A percentile compares a stretch with the other conserved stretches of the same genome.
phyloP scores from a whole-genome alignment of 2,888 invertebrate species.

The Elysia crispata region DNA sequence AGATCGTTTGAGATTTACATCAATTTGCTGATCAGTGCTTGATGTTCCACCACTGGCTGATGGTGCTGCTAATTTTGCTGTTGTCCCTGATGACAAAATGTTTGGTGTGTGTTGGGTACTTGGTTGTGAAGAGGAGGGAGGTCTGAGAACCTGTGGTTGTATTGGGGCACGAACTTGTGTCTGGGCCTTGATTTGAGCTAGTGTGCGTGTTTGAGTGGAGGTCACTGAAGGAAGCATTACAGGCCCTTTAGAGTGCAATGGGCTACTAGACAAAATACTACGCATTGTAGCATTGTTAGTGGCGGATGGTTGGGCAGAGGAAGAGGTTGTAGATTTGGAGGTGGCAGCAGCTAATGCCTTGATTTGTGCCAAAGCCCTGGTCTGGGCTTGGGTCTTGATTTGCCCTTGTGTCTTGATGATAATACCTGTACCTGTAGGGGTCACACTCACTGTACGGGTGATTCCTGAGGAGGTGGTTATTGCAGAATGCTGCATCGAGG shows the following conservation, averaged over 20 bases:
- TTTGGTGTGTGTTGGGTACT: slow-evolving; percentile 37
- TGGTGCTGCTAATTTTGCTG: background rate
- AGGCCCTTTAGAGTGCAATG: background rate
- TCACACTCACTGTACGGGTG: slow-evolving; percentile 45
- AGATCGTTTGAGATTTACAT: slow-evolving; percentile 92
- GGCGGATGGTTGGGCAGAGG: slow-evolving; percentile 45
- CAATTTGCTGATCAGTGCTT: background rate
- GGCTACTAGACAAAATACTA: slow-evolving; percentile 49
- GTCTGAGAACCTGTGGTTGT: slow-evolving; percentile 34
- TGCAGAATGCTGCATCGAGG: slow-evolving; percentile 3
- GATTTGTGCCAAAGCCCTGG: slow-evolving; percentile 68
- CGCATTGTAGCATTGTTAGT: slow-evolving; percentile 51
- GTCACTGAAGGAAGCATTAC: background rate
- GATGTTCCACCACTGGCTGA: background rate
- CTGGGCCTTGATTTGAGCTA: slow-evolving; percentile 75
- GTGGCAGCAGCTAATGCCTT: slow-evolving; percentile 61
- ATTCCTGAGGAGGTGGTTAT: slow-evolving; percentile 22
- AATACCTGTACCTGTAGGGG: slow-evolving; percentile 47
- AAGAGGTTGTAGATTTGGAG: slow-evolving; percentile 47
- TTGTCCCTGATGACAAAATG: slow-evolving; percentile 38
- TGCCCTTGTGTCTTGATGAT: slow-evolving; percentile 54
- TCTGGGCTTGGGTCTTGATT: slow-evolving; percentile 56
- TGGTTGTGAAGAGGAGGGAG: slow-evolving; percentile 7
- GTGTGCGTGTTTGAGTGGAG: slow-evolving; percentile 66
- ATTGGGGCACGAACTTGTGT: slow-evolving; percentile 59